phyloP scores from a whole-genome alignment of 2,113 vertebrate genomes.

The Bucco capensis region DNA sequence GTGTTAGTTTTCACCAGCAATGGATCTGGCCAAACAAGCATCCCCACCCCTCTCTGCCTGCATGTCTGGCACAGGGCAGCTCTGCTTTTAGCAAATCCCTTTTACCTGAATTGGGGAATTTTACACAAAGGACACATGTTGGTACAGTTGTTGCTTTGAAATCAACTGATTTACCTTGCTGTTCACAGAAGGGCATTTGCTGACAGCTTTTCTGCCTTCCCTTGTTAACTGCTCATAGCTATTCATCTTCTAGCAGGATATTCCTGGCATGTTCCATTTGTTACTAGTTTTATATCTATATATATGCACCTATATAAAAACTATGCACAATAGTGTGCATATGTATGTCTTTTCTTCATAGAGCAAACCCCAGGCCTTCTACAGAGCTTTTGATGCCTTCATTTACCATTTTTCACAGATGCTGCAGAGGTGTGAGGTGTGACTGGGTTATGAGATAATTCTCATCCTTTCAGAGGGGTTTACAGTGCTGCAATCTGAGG shows the following conservation, averaged over 20 bases:
- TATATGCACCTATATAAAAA: not conserved
- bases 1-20: slow-evolving; percentile 11
- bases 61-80: not conserved
- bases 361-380: not conserved
- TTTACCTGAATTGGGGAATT: no score
- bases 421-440: not conserved
- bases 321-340: not conserved
- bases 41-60: rapidly evolving
- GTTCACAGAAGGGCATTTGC: not conserved
- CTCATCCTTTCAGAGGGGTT: not conserved
- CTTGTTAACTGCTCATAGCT: not conserved
- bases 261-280: slow-evolving; percentile 19
- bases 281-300: not conserved
- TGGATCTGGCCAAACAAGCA: not conserved
- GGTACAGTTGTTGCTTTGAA: not conserved
- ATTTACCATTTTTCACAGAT: slow-evolving; percentile 14
- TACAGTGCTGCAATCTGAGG: not conserved
- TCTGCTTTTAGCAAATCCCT: not conserved
- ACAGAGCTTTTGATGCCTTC: not conserved
- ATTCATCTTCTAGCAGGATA: not conserved
- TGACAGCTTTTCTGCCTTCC: not conserved
- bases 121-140: not conserved
- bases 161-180: not conserved
- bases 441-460: slow-evolving; percentile 10
- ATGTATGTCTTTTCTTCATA: slow-evolving; percentile 8